These are phyloP conservation scores for Clunio marinus DNA, from an alignment of 2,888 invertebrate species.

Conservation along the genomic window DNA sequence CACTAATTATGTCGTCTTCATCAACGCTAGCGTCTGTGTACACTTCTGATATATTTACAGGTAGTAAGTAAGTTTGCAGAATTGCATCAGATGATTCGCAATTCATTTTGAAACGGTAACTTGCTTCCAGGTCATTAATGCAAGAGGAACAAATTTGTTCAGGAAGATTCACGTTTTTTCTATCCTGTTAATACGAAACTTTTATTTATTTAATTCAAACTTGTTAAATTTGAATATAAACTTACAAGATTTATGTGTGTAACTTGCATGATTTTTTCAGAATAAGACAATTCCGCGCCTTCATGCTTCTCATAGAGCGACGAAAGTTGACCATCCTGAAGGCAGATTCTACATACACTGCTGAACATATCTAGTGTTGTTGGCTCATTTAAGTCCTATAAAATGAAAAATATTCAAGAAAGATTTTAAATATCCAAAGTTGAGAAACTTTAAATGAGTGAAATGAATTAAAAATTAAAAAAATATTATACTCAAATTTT, in stretches of 20 bases:
- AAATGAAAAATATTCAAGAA: background rate
- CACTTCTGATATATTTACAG: background rate
- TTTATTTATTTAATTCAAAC: background rate
- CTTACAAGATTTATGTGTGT: conserved; percentile 43
- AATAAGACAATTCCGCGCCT: conserved; percentile 44
- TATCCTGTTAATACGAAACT: background rate
- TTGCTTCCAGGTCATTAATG: conserved; percentile 46
- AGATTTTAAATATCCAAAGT: background rate
- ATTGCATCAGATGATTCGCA: conserved; percentile 48
- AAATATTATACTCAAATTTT: too few relatives aligned
- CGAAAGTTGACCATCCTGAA: conserved; percentile 45
- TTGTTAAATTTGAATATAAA: background rate
- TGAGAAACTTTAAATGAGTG: background rate
- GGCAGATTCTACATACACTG: conserved; percentile 47
- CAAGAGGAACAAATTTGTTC: conserved; percentile 48
- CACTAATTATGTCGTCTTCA: conserved; percentile 5
- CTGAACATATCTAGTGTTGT: conserved; percentile 12
- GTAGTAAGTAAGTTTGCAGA: conserved; percentile 43
- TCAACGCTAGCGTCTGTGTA: conserved; percentile 9
- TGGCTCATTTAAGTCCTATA: background rate
- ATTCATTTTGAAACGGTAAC: conserved; percentile 48
- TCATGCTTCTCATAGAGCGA: conserved; percentile 46
- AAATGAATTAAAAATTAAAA: too few relatives aligned
- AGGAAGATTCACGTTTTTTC: conserved; percentile 42
- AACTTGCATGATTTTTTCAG: conserved; percentile 48